phyloP scores from a whole-genome alignment of 2,797 vertebrate species.

The Propithecus deckenii region DNA sequence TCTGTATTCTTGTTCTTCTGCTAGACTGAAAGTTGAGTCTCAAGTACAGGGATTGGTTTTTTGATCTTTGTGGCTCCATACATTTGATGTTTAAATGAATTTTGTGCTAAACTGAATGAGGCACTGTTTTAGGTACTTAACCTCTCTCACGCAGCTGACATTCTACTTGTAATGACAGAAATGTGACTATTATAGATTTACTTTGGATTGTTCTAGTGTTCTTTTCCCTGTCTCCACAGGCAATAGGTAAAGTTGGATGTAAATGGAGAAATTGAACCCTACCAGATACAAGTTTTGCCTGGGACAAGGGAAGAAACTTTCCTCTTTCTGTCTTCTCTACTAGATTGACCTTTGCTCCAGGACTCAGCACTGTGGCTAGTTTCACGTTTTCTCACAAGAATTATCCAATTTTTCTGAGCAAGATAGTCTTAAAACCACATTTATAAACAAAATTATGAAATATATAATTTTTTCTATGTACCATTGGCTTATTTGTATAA shows the following conservation, averaged over 20 bases:
- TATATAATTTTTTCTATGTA: not conserved
- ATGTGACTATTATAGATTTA: not conserved
- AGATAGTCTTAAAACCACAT: not conserved
- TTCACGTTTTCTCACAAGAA: not conserved
- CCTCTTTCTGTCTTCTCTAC: not conserved
- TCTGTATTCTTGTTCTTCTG: conserved; percentile 22
- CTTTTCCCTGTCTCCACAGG: not conserved
- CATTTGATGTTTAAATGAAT: conserved; percentile 38
- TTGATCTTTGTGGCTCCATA: not conserved
- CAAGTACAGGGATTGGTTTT: not conserved
- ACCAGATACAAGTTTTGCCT: conserved; percentile 6
- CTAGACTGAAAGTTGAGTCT: not conserved
- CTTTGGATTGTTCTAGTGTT: conserved; percentile 19
- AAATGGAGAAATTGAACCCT: not conserved
- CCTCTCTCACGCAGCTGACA: not conserved
- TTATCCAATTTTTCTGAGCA: conserved; percentile 1
- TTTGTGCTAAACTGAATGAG: not conserved
- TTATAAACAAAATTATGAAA: conserved; percentile 49
- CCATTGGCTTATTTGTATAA: conserved; percentile 10
- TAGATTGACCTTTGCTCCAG: not conserved
- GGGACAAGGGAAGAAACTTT: not conserved
- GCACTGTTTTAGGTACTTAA: not conserved
- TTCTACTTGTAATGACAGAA: conserved; percentile 5
- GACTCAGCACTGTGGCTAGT: not conserved
- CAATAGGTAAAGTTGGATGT: not conserved